phyloP scores from a whole-genome alignment of 2,888 invertebrate genomes.

The Sialis lutaria region DNA sequence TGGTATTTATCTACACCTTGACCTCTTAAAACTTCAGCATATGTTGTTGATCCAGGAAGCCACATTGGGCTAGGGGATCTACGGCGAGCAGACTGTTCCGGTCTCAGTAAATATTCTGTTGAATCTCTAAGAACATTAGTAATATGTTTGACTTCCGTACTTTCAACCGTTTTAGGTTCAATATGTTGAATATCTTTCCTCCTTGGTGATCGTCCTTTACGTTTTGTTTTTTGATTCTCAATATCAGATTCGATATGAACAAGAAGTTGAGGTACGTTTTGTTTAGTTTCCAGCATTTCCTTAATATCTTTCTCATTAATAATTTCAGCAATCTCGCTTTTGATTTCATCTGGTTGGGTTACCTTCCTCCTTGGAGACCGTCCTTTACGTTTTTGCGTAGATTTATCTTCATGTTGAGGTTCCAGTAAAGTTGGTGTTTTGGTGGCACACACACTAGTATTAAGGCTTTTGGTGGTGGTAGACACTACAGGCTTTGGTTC shows the following conservation, averaged over 20 bases:
- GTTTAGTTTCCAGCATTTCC: conserved; percentile 7
- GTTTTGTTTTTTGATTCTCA: conserved; percentile 22
- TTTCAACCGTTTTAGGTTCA: conserved; percentile 11
- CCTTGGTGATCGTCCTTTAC: conserved; percentile 33
- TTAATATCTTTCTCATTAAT: conserved; percentile 5
- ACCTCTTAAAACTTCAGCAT: conserved; percentile 64
- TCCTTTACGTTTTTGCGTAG: background rate
- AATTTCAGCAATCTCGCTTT: conserved; percentile 3
- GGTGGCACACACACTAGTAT: background rate
- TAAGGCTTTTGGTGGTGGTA: conserved; percentile 16
- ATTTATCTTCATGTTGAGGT: conserved; percentile 4
- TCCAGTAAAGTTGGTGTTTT: conserved; percentile 3
- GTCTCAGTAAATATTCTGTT: conserved; percentile 11
- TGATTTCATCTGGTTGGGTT: background rate
- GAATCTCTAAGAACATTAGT: background rate
- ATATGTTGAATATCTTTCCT: conserved; percentile 15
- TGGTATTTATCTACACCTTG: conserved; percentile 15
- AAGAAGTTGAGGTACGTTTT: conserved; percentile 13
- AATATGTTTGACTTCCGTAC: background rate
- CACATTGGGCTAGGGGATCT: conserved; percentile 56
- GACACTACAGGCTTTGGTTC: conserved; percentile 5
- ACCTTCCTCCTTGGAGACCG: conserved; percentile 5
- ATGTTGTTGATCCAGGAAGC: conserved; percentile 55
- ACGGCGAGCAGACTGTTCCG: conserved; percentile 20
- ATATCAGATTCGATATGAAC: conserved; percentile 23